Evolutionary conservation across 1,140 invertebrate genomes (phyloP), one percentile per base, ranked within the genome.

Genomic region (Pseudoatta argentina): DNA sequence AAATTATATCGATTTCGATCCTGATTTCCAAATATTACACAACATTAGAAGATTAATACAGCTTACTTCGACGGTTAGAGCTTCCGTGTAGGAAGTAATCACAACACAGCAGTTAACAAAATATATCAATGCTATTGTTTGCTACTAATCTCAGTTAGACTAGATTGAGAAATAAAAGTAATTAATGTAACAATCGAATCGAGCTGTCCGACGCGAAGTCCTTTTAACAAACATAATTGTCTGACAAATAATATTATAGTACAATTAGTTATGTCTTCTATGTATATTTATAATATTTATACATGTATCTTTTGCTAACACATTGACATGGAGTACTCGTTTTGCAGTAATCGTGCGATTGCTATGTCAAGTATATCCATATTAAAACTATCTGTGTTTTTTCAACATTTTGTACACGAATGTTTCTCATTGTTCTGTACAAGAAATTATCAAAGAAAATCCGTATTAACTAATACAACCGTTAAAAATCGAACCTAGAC

Each of bases 251-350:
- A 77, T 76, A 75, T 69, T 73, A 67, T 78, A 57, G 6, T 81
- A 78, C 16, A 57, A 81, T 88, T 67, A 85, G 18, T 91, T 86
- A 79, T 64, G 67, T 30, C 63, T 86, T 66, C 81, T 88, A 88
- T 82, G 66, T 79, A 89, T 59, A 72, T 87, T 81, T 88, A 87
- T 87, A 87, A 64, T 85, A 76, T 87, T 79, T 78, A 87, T 85
- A 91, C 61, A 72, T 5, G 14, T 77, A 67, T 89, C 44, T 82
- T 30, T 75, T 71, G 66, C 27, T 72, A 76, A 75, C 79, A 87
- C 85, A 86, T 78, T 85, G 63, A 75, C 57, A 85, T 79, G 76
- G 86, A 90, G 75, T 89, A 90, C 89, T 90, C 61, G 24, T 85
- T 88, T 86, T 77, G 64, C 55, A 86, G 81, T 78, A 83, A 63